These are phyloP conservation scores for Parasteatoda tepidariorum DNA, from an alignment of 1,140 invertebrate species.

Conservation along the genomic window DNA sequence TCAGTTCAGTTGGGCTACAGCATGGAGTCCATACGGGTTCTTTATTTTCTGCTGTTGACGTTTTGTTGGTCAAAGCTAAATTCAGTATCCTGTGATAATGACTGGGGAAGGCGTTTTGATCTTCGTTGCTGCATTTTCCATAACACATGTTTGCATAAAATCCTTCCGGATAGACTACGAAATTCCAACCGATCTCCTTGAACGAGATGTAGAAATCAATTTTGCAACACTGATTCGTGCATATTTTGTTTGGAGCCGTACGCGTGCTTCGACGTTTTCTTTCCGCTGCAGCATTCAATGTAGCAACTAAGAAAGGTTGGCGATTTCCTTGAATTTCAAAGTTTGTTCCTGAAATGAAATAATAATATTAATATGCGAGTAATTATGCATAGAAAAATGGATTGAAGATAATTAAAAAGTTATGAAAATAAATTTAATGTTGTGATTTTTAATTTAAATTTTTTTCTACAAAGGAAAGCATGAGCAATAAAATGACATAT, in stretches of 20 bases:
- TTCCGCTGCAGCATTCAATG: background rate
- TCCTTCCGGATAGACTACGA: slow-evolving; percentile 9
- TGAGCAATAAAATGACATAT: no score
- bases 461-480: no score
- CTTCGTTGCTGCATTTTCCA: slow-evolving; percentile 13
- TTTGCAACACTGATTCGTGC: background rate
- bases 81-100: slow-evolving; percentile 16
- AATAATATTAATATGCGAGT: no score
- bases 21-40: slow-evolving; percentile 8
- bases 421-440: no score
- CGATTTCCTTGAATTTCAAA: background rate
- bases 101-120: slow-evolving; percentile 1
- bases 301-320: slow-evolving; percentile 13
- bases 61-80: slow-evolving; percentile 7
- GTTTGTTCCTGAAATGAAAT: no score
- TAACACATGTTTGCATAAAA: slow-evolving; percentile 34
- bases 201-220: slow-evolving; percentile 21
- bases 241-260: background rate
- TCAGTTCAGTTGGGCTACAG: slow-evolving; percentile 29
- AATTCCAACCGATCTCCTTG: slow-evolving; percentile 20
- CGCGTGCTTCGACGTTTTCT: slow-evolving; percentile 4
- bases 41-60: background rate
- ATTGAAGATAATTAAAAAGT: no score
- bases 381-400: no score
- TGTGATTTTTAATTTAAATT: no score